Conservation (phyloP, 2,888 invertebrate species). For the Elaeidobius kamerunicus region DNA sequence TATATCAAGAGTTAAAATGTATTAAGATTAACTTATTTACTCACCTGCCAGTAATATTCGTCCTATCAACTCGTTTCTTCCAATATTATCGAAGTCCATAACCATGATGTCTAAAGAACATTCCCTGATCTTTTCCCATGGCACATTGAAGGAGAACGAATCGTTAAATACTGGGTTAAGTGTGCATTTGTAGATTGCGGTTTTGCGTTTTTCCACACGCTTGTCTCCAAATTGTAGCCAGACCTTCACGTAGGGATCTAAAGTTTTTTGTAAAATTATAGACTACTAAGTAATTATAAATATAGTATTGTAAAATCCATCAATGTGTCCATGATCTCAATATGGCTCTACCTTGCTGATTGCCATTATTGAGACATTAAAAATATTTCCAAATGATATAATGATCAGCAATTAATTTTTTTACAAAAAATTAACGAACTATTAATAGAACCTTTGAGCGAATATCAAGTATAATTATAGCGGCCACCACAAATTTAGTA, state of each 20-base stretch:
- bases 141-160: constrained; percentile 92
- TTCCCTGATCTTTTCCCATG: constrained; percentile 95
- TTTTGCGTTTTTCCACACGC: constrained; percentile 93
- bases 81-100: constrained; percentile 97
- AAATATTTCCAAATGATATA: constrained; percentile 4
- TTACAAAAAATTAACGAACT: no score
- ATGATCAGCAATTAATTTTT: no score
- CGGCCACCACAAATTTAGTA: no score
- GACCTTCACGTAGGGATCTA: constrained; percentile 98
- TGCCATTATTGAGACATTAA: no score
- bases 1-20: constrained; percentile 68
- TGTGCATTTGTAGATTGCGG: constrained; percentile 90
- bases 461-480: no score
- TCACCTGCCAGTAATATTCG: constrained; percentile 89
- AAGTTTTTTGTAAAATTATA: no score
- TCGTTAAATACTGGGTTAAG: constrained; percentile 96
- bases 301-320: no score
- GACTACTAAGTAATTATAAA: no score
- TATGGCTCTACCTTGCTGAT: no score
- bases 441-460: no score
- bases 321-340: no score
- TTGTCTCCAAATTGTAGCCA: constrained; percentile 96
- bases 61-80: constrained; percentile 88
- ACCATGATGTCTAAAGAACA: constrained; percentile 92
- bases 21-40: constrained; percentile 32